phyloP scores from a whole-genome alignment of 2,888 invertebrate species.

The Oeneis ivallda region DNA sequence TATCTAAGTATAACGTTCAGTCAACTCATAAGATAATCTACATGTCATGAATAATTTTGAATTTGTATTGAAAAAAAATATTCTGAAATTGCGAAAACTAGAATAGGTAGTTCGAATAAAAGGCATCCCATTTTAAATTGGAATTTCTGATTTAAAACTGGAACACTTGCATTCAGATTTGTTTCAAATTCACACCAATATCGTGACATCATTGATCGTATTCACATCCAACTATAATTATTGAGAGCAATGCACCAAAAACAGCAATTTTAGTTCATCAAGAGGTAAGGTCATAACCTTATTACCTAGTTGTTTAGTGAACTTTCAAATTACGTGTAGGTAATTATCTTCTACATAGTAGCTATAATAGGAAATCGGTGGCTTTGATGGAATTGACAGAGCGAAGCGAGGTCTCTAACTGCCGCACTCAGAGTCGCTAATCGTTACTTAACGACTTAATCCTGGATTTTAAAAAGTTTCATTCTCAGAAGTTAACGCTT shows the following conservation, averaged over 20 bases:
- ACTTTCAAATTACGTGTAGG: neutral
- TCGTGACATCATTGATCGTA: conserved; percentile 11
- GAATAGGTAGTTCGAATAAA: neutral
- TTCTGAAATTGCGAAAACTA: neutral
- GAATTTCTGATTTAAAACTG: conserved; percentile 10
- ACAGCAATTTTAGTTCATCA: neutral
- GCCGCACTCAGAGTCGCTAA: no score
- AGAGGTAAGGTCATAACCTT: conserved; percentile 3
- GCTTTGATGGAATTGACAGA: no score
- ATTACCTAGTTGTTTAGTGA: conserved; percentile 13
- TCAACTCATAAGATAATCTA: no score
- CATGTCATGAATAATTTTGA: no score
- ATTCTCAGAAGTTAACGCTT: no score
- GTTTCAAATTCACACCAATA: conserved; percentile 10
- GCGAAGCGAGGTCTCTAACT: no score
- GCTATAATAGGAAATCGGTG: no score
- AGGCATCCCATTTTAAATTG: conserved; percentile 6
- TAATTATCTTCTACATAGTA: no score
- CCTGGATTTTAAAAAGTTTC: no score
- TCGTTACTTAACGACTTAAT: no score
- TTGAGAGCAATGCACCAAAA: conserved; percentile 1
- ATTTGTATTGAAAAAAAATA: neutral
- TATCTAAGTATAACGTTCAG: no score
- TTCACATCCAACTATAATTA: conserved; percentile 12
- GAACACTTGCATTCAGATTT: conserved; percentile 8